Evolutionary conservation across 2,113 vertebrate genomes (phyloP).

Genomic region (Hippoglossus stenolepis): DNA sequence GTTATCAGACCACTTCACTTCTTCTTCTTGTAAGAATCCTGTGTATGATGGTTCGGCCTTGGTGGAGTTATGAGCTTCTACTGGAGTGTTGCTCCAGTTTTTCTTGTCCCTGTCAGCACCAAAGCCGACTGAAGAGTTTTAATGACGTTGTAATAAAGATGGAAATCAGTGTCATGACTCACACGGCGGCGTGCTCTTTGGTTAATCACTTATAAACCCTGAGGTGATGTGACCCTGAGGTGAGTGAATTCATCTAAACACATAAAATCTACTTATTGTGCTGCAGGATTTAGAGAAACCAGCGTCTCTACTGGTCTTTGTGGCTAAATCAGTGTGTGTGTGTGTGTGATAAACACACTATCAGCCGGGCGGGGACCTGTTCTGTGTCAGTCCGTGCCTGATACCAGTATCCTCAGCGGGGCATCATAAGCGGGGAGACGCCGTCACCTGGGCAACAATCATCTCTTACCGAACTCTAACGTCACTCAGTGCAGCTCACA

Average conservation of each 20-base stretch:
- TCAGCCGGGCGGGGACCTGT: too few species aligned
- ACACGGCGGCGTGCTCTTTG: background rate
- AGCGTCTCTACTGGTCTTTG: background rate
- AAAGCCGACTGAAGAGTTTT: background rate
- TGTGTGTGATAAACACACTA: too few species aligned
- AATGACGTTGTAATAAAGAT: background rate
- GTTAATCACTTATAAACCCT: background rate
- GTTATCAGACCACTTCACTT: too few species aligned
- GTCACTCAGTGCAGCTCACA: too few species aligned
- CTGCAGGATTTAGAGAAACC: background rate
- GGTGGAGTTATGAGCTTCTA: too few species aligned
- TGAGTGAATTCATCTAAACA: background rate
- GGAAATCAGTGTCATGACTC: background rate
- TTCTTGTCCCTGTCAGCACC: background rate
- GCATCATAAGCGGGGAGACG: background rate
- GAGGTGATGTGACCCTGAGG: background rate
- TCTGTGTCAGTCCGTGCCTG: slow-evolving; percentile 8
- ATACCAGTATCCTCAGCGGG: background rate
- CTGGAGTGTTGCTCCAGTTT: background rate
- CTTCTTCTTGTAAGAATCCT: too few species aligned
- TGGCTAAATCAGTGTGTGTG: background rate
- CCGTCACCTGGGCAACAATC: background rate
- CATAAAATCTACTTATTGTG: background rate
- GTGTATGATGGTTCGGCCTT: too few species aligned
- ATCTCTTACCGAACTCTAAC: background rate